These are phyloP conservation scores for Characodon lateralis DNA, from an alignment of 2,797 vertebrate genomes.

Conservation along the genomic window DNA sequence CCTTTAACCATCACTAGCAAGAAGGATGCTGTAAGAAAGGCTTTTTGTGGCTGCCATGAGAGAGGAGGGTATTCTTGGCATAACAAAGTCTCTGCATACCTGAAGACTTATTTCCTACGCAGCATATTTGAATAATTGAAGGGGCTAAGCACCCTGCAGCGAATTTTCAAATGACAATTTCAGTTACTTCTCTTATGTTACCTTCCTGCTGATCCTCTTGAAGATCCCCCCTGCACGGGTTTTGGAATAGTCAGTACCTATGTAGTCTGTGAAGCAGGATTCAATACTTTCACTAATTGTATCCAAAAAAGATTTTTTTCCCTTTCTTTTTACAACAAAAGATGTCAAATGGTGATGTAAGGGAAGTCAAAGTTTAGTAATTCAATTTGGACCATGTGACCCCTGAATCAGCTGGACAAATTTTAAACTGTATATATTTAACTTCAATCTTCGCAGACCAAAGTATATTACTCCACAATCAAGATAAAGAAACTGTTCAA, in stretches of 20 bases:
- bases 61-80: constrained; percentile 44
- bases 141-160: constrained; percentile 44
- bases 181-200: constrained; percentile 47
- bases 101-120: constrained; percentile 54
- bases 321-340: background rate
- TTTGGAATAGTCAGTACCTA: constrained; percentile 51
- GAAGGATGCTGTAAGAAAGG: constrained; percentile 37
- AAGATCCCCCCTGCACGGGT: constrained; percentile 33
- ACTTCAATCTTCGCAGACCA: constrained; percentile 14
- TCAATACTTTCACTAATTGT: constrained; percentile 32
- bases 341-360: background rate
- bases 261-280: constrained; percentile 5
- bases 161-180: constrained; percentile 46
- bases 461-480: constrained; percentile 12
- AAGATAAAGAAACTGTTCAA: constrained; percentile 46
- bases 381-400: constrained; percentile 2
- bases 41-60: constrained; percentile 31
- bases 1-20: constrained; percentile 53
- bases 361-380: background rate
- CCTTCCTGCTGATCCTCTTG: constrained; percentile 49
- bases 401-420: constrained; percentile 12
- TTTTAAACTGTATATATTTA: constrained; percentile 12
- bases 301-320: background rate
- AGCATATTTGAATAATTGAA: constrained; percentile 68
- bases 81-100: constrained; percentile 45